Conservation (phyloP, 2,113 vertebrate species). For the Cavia porcellus region DNA sequence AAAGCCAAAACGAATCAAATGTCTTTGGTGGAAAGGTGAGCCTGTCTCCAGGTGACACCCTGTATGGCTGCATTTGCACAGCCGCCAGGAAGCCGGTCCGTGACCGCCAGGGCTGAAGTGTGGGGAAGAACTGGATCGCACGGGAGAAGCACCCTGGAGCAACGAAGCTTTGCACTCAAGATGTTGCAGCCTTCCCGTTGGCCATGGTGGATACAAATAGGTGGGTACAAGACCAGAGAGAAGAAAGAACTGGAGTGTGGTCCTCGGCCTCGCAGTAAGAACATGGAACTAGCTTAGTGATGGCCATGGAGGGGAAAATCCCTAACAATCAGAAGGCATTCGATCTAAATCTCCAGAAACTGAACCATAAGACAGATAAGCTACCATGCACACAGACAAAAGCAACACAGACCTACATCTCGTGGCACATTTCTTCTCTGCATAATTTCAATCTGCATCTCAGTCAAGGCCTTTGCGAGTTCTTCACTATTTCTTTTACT, state of each 20-base stretch:
- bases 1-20: neutral
- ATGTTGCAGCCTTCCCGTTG: neutral
- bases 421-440: constrained; percentile 5
- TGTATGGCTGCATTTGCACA: neutral
- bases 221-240: neutral
- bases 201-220: neutral
- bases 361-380: neutral
- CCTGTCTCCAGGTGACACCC: neutral
- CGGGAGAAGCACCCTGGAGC: neutral
- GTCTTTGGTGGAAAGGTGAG: neutral
- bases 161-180: neutral
- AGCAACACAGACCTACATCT: constrained; percentile 84
- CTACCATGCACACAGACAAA: neutral
- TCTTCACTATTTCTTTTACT: constrained; percentile 82
- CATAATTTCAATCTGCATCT: constrained; percentile 81
- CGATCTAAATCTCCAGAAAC: neutral
- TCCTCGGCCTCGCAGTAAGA: neutral
- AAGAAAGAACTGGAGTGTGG: neutral
- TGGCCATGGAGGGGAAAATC: neutral
- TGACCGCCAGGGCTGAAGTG: neutral
- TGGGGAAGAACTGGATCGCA: neutral
- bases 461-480: constrained; percentile 83
- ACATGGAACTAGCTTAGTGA: neutral
- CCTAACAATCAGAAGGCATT: neutral
- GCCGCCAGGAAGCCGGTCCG: neutral